Percentiles rank a stretch among this genome's conserved stretches.
Conservation (phyloP, 2,797 vertebrate species). For the Trematomus bernacchii region DNA sequence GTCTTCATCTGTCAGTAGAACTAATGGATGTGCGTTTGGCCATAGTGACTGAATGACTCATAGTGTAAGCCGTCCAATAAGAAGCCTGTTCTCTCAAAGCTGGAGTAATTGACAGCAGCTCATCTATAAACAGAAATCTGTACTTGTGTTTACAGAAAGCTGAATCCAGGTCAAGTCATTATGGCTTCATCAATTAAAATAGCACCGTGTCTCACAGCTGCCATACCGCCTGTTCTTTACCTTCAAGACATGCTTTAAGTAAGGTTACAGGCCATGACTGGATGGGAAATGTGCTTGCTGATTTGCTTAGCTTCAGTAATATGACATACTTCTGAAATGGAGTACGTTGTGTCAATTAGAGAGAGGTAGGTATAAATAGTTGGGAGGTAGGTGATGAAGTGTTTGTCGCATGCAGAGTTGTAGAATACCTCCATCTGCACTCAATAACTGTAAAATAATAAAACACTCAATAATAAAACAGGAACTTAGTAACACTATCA, state of each 20-base stretch:
- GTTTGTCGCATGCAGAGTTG: background rate
- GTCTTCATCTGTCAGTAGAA: constrained; percentile 38
- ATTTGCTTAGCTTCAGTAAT: background rate
- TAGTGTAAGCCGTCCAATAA: constrained; percentile 36
- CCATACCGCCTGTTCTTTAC: constrained; percentile 5
- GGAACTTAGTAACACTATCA: too few species aligned
- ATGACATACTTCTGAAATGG: background rate
- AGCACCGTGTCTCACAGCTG: constrained; percentile 39
- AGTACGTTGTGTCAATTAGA: constrained; percentile 11
- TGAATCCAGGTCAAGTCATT: constrained; percentile 60
- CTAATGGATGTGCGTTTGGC: constrained; percentile 48
- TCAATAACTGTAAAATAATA: too few species aligned
- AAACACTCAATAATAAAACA: too few species aligned
- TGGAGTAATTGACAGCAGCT: constrained; percentile 49
- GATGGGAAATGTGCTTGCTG: background rate
- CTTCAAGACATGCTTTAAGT: constrained; percentile 26
- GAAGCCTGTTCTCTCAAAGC: constrained; percentile 39
- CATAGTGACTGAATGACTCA: constrained; percentile 53
- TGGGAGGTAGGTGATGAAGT: background rate
- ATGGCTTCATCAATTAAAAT: constrained; percentile 58
- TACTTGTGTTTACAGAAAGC: constrained; percentile 40
- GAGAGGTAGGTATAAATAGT: background rate
- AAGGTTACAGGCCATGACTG: constrained; percentile 1
- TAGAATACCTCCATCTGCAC: background rate
- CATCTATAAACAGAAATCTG: constrained; percentile 63